Base-by-base conservation (phyloP, 1,140 invertebrate genomes). In the Rhyzopertha dominica region DNA sequence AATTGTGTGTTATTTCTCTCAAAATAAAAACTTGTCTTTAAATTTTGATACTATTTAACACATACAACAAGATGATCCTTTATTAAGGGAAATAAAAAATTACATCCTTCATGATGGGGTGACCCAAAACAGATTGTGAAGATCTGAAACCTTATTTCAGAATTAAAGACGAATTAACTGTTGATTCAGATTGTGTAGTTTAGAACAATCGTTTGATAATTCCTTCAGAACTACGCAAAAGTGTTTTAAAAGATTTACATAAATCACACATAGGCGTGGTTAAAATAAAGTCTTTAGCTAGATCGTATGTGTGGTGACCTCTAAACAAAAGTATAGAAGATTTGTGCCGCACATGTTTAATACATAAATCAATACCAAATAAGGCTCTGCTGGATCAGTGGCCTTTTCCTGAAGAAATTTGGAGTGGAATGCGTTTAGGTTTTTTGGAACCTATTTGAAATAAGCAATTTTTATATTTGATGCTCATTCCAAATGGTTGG, bases 271-370 rank as follows among this genome's bases (percentile, higher is more conserved):
- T 46, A 7, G 43, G 35, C 12, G 32, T 46, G 12, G 24, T 31
- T 8, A 46, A 46, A 46, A 38, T 38, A 26, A 46, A 46, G 39
- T 22, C 14, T 20, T 29, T 46, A 13, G 43, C 43, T 19, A 28
- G 43, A 26, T 28, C 24, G 20, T 38, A 46, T 31, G 19, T 46
- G 20, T 39, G 9, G 20, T 46, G 43, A 36, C 34, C 34, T 5
- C 25, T 46, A 10, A 32, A 46, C 39, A 24, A 46, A 29, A 36
- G 39, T 25, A 39, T 46, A 16, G 28, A 46, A 3, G 20, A 19
- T 25, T 22, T 39, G 10, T 34, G 25, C 17, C 12, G 25, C 7
- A 25, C 16, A 9, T 46, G 43, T 22, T 37, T 9, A 38, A 14
- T 26, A 12, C 37, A 39, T 31, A 28, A 23, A 39, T 9, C 5